Conservation (phyloP, 2,113 vertebrate genomes). For the Mirounga angustirostris region DNA sequence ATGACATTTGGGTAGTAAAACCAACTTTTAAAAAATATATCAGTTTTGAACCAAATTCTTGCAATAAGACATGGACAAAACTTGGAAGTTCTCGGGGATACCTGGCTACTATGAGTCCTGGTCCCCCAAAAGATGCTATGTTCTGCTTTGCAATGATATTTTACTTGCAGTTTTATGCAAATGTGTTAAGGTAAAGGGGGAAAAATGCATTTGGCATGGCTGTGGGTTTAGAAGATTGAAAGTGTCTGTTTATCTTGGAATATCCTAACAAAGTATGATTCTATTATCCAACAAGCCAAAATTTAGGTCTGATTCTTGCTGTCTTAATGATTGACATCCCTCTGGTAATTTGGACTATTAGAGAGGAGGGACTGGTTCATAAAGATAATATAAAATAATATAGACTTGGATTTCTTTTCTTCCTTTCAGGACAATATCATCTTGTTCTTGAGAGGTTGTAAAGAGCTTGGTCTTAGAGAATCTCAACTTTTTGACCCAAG, state of each 20-base stretch:
- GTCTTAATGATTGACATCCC: neutral
- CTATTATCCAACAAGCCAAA: neutral
- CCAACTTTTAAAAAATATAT: neutral
- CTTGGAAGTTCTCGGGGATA: neutral
- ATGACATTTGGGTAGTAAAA: neutral
- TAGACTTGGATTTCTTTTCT: constrained; percentile 63
- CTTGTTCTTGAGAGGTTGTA: constrained; percentile 96
- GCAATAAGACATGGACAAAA: neutral
- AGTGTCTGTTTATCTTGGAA: constrained; percentile 6
- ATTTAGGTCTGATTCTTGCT: neutral
- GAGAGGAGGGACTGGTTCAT: neutral
- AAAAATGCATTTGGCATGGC: neutral
- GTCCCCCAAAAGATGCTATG: neutral
- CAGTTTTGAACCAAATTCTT: neutral
- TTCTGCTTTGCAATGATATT: neutral
- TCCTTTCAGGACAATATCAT: constrained; percentile 95
- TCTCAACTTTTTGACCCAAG: constrained; percentile 98
- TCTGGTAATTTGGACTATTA: neutral
- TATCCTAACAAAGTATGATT: constrained; percentile 39
- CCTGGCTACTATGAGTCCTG: neutral
- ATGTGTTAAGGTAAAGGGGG: neutral
- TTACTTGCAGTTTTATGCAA: constrained; percentile 36
- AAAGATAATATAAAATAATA: neutral
- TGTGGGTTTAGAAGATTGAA: neutral
- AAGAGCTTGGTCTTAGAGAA: constrained; percentile 97